Evolutionary conservation across 2,113 vertebrate species (phyloP).

Genomic region (Rattus norvegicus): DNA sequence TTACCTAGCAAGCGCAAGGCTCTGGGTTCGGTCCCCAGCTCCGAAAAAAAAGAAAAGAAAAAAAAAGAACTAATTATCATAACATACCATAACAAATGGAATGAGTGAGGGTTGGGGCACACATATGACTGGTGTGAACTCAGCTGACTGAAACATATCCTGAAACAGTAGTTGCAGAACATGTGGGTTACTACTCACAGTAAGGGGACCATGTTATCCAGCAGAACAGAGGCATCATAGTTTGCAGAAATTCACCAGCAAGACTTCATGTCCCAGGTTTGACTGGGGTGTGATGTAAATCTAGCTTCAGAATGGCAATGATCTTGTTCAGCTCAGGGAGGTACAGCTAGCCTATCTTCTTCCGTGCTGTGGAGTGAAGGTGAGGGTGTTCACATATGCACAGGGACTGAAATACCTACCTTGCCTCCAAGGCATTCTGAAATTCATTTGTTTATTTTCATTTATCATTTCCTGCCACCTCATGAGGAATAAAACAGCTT

Average conservation of each 20-base stretch:
- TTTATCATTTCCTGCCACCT: neutral
- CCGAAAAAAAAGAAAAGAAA: no score
- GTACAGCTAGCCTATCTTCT: neutral
- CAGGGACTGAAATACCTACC: neutral
- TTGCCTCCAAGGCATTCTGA: neutral
- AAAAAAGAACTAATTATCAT: no score
- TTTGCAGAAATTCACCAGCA: neutral
- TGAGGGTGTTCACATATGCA: neutral
- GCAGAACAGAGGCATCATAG: neutral
- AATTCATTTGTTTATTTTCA: neutral
- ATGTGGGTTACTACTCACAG: neutral
- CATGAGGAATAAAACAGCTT: neutral
- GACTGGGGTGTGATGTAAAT: neutral
- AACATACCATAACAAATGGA: neutral
- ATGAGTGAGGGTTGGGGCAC: no score
- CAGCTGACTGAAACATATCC: neutral
- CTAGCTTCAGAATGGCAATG: neutral
- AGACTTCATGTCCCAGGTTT: neutral
- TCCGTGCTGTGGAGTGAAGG: neutral
- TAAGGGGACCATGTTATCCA: neutral
- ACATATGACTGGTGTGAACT: accelerated
- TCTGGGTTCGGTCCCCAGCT: no score
- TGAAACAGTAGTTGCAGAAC: neutral
- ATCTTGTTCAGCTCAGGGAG: neutral
- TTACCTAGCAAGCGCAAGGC: no score